Evolutionary conservation across 2,797 vertebrate genomes (phyloP).

Genomic region (Mus caroli): DNA sequence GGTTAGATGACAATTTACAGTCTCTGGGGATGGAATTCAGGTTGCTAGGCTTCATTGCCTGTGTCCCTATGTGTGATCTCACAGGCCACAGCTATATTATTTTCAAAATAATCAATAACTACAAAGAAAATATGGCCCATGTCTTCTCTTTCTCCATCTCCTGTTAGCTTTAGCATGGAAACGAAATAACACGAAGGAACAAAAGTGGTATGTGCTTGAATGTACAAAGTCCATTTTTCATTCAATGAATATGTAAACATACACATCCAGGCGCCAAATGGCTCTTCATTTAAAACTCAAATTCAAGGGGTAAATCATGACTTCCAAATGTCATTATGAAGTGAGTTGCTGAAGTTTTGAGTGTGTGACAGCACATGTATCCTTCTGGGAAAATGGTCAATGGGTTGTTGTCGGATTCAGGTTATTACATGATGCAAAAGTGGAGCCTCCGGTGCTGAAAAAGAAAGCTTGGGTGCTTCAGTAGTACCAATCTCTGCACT

Average conservation of each 20-base stretch:
- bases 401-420: not conserved
- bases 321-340: conserved; percentile 27
- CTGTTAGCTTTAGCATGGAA: not conserved
- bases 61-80: no score
- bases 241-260: conserved; percentile 21
- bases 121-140: not conserved
- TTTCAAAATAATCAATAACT: conserved; percentile 30
- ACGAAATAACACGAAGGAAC: not conserved
- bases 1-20: not conserved
- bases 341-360: conserved; percentile 48
- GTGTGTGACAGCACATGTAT: not conserved
- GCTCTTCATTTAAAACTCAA: conserved; percentile 5
- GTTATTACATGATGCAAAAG: not conserved
- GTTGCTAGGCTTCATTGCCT: not conserved
- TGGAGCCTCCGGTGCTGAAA: not conserved
- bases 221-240: conserved; percentile 5
- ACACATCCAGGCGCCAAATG: not conserved
- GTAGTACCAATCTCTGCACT: not conserved
- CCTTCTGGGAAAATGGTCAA: conserved; percentile 13
- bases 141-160: conserved; percentile 31
- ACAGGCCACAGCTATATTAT: not conserved
- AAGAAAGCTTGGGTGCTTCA: not conserved
- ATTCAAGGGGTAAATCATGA: conserved; percentile 2
- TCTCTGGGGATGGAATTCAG: not conserved
- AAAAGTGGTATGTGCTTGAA: conserved; percentile 16